A percentile compares a stretch with the other conserved stretches of the same genome.
These are phyloP conservation scores for Agrilus biguttatus DNA, from an alignment of 2,888 invertebrate genomes.

Conservation along the genomic window DNA sequence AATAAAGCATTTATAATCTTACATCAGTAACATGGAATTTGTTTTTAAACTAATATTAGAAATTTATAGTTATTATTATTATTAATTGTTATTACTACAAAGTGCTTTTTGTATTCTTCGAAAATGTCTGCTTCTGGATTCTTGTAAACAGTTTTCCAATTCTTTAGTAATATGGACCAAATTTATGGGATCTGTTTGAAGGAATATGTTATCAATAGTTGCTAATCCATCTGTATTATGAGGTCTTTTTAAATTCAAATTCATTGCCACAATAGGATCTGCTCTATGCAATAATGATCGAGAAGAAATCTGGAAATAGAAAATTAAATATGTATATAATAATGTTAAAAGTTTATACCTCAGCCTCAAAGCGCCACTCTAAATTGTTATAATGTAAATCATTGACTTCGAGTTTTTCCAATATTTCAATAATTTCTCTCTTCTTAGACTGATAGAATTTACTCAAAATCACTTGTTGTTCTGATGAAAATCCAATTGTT, in stretches of 20 bases:
- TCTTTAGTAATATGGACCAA: constrained; percentile 45
- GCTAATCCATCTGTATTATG: constrained; percentile 21
- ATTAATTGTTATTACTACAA: constrained; percentile 9
- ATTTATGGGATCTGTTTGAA: constrained; percentile 47
- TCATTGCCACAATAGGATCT: constrained; percentile 43
- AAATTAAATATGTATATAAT: not conserved
- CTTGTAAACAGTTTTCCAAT: constrained; percentile 45
- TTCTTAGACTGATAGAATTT: constrained; percentile 45
- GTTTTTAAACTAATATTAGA: no score
- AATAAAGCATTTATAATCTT: no score
- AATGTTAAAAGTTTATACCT: constrained; percentile 25
- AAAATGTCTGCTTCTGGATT: constrained; percentile 39
- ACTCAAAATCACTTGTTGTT: constrained; percentile 42
- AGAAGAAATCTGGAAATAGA: constrained; percentile 36
- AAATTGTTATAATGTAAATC: constrained; percentile 40
- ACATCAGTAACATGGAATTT: no score
- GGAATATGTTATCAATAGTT: constrained; percentile 29
- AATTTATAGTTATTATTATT: no score
- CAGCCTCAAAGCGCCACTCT: constrained; percentile 53
- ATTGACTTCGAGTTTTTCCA: constrained; percentile 32
- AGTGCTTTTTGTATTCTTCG: constrained; percentile 26
- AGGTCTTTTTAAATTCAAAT: constrained; percentile 29
- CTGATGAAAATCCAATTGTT: constrained; percentile 42
- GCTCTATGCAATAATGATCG: constrained; percentile 42
- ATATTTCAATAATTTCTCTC: constrained; percentile 35